Conservation (phyloP, 2,888 invertebrate genomes). For the Quadriops clusia region DNA sequence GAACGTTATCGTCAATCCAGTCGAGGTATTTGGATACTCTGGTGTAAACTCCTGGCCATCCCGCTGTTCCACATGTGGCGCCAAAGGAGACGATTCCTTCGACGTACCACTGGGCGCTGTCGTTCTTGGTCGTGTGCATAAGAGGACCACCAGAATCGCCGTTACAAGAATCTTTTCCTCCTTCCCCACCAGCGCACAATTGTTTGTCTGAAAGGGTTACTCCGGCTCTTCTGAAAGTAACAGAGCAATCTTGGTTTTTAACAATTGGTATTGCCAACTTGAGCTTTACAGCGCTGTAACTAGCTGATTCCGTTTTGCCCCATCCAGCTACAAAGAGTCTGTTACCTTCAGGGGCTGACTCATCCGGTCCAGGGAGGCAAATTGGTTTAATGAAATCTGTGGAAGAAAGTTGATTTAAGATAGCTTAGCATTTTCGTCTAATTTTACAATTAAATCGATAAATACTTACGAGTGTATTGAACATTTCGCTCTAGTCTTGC, state of each 20-base stretch:
- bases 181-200: constrained; percentile 57
- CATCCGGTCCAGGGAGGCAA: constrained; percentile 24
- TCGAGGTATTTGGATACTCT: constrained; percentile 43
- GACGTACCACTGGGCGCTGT: constrained; percentile 33
- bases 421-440: too few relatives aligned
- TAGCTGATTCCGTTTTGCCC: constrained; percentile 26
- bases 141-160: constrained; percentile 46
- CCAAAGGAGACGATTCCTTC: constrained; percentile 47
- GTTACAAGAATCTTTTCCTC: constrained; percentile 54
- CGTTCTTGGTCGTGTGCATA: constrained; percentile 41
- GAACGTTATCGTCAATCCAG: constrained; percentile 42
- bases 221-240: constrained; percentile 2
- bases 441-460: too few relatives aligned
- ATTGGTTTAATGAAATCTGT: constrained; percentile 21
- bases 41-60: constrained; percentile 55
- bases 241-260: constrained; percentile 2
- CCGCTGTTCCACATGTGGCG: constrained; percentile 36
- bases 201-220: constrained; percentile 31
- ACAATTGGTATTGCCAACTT: constrained; percentile 39
- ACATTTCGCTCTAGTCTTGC: constrained; percentile 38
- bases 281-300: constrained; percentile 17
- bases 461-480: too few relatives aligned
- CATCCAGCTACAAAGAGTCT: constrained; percentile 33
- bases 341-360: constrained; percentile 24
- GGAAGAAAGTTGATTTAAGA: too few relatives aligned